phyloP scores from a whole-genome alignment of 2,888 invertebrate species.

The Rhagonycha lutea region DNA sequence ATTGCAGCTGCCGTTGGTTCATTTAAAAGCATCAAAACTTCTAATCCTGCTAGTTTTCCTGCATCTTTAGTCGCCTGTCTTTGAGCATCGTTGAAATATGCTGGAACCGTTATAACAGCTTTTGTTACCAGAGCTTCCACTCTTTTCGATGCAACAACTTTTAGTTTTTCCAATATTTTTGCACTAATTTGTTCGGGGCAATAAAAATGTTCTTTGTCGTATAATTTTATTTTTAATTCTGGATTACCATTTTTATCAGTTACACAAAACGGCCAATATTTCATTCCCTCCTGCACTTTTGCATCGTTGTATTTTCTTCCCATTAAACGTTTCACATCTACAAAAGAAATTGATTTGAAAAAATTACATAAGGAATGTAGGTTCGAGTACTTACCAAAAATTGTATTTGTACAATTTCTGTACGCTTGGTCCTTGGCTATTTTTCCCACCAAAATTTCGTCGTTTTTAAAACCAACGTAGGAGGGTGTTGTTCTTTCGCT shows the following conservation, averaged over 20 bases:
- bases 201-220: not conserved
- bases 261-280: not conserved
- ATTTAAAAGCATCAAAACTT: no score
- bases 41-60: no score
- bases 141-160: no score
- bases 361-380: no score
- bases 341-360: slow-evolving; percentile 49
- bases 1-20: no score
- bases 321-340: slow-evolving; percentile 73
- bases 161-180: no score
- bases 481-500: slow-evolving; percentile 98
- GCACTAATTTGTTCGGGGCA: not conserved
- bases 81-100: no score
- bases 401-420: no score
- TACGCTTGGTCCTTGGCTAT: no score
- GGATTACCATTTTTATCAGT: not conserved
- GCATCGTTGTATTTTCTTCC: not conserved
- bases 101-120: no score
- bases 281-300: not conserved
- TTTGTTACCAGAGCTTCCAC: no score
- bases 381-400: slow-evolving; percentile 63
- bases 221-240: not conserved
- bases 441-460: slow-evolving; percentile 66
- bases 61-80: no score
- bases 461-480: slow-evolving; percentile 96